Percentiles rank a stretch among this genome's conserved stretches.
Conservation (phyloP, 2,113 vertebrate species). For the Paratilapia polleni region DNA sequence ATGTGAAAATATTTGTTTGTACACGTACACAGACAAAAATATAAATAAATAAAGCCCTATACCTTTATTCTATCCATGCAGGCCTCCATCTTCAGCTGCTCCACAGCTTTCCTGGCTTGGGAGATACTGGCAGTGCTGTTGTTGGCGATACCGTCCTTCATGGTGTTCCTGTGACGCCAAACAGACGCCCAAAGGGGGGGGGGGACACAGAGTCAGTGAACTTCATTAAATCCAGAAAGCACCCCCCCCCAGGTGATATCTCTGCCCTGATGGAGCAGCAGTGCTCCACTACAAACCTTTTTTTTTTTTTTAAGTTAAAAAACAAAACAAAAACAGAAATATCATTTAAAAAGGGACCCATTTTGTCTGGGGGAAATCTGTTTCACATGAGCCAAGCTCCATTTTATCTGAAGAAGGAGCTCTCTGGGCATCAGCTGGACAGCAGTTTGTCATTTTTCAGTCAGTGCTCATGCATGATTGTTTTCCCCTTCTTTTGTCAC, state of each 20-base stretch:
- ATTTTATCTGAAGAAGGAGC: slow-evolving; percentile 46
- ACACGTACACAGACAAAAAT: not conserved
- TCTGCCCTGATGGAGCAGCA: slow-evolving; percentile 6
- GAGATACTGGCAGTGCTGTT: slow-evolving; percentile 96
- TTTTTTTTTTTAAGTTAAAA: too few relatives aligned
- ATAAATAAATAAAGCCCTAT: not conserved
- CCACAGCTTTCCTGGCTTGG: slow-evolving; percentile 95
- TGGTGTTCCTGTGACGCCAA: slow-evolving; percentile 78
- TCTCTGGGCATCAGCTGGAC: slow-evolving; percentile 46
- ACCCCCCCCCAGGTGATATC: slow-evolving; percentile 1
- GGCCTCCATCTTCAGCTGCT: slow-evolving; percentile 99
- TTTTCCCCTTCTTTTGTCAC: not conserved
- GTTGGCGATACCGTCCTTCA: slow-evolving; percentile 91
- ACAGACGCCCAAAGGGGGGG: slow-evolving; percentile 12
- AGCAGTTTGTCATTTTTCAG: slow-evolving; percentile 31
- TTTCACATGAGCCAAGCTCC: slow-evolving; percentile 29
- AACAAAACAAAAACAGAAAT: not conserved
- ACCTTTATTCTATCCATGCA: slow-evolving; percentile 99
- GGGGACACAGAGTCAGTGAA: slow-evolving; percentile 20
- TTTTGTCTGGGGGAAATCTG: slow-evolving; percentile 30
- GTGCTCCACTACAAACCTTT: slow-evolving; percentile 4
- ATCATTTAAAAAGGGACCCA: slow-evolving; percentile 17
- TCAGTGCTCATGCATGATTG: slow-evolving; percentile 15
- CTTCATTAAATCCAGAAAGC: slow-evolving; percentile 34
- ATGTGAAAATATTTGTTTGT: not conserved